Conservation (phyloP, 2,113 vertebrate genomes). For the Mormyrus iriodes region DNA sequence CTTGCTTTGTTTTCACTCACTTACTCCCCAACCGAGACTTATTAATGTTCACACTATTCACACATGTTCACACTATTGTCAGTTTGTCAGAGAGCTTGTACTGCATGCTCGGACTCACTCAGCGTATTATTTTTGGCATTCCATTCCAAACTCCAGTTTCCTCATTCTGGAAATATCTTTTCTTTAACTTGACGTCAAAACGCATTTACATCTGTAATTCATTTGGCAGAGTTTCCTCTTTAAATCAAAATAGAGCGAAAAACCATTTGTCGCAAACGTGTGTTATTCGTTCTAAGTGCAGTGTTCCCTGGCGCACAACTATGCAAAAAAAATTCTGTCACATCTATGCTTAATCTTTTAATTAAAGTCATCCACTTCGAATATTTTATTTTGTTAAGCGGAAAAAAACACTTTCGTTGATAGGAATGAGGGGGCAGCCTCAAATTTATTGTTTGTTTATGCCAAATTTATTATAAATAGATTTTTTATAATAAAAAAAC, state of each 20-base stretch:
- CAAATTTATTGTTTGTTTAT: neutral
- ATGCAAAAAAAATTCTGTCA: neutral
- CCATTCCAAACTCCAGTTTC: neutral
- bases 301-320: neutral
- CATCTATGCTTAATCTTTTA: neutral
- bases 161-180: constrained; percentile 9
- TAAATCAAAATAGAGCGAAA: neutral
- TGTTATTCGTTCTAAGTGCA: neutral
- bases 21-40: neutral
- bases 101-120: neutral
- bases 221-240: neutral
- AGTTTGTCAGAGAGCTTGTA: neutral
- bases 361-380: neutral
- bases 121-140: constrained; percentile 6
- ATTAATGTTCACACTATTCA: neutral
- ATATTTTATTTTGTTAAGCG: neutral
- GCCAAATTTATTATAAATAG: neutral
- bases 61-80: constrained; percentile 3
- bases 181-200: neutral
- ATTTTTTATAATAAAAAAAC: neutral
- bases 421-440: neutral
- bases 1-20: neutral
- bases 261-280: neutral
- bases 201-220: neutral
- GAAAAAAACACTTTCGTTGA: neutral